Evolutionary conservation across 2,113 vertebrate species (phyloP), one percentile per base, ranked within the genome.

Genomic region (Epinephelus moara): DNA sequence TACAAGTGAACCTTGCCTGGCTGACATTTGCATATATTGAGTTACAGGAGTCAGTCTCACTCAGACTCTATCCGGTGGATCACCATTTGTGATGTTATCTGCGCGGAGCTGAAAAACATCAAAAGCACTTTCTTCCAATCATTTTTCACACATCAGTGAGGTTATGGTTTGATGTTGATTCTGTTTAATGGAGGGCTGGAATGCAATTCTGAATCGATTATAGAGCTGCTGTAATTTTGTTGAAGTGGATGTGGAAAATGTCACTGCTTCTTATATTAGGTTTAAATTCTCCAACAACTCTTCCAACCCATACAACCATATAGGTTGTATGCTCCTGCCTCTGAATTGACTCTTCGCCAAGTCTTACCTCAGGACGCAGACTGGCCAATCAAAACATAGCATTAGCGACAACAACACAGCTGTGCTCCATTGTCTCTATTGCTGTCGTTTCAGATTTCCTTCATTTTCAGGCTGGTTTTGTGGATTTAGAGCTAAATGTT

Each of bases 1-100:
- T 91, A 91, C 91, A 92, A 80, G 85, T 83, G 84, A 93, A 91
- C 90, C 84, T 85, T 88, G 84, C 82, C 86, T 88, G 70, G 70
- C 56, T 90, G 86, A 88, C 70, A 94, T 94, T 92, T 92, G 89
- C 93, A 94, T 94, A 90, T 93, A 94, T 93, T 89, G 94, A 95
- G 90, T 88, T 91, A 91, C 91, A 92, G 89, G 84, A 94, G 86
- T 94, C 88, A 88, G 85, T 91, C 84, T 91, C 84, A 71, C 66
- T 84, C 70, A 50, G 57, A 70, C n/a, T 55, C 71, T 88, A 81
- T 93, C 81, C 11, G 47, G 56, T 66, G 70, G 81, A 88, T 92
- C 88, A 42, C 14, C 18, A 30, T 53, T 42, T 88, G 70, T 15
- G 86, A 87, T 89, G 67, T 77, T 91, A 90, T 92, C 87, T 78